Conservation (phyloP, 64 coral and sea anemone genomes). For the Actinia equina region DNA sequence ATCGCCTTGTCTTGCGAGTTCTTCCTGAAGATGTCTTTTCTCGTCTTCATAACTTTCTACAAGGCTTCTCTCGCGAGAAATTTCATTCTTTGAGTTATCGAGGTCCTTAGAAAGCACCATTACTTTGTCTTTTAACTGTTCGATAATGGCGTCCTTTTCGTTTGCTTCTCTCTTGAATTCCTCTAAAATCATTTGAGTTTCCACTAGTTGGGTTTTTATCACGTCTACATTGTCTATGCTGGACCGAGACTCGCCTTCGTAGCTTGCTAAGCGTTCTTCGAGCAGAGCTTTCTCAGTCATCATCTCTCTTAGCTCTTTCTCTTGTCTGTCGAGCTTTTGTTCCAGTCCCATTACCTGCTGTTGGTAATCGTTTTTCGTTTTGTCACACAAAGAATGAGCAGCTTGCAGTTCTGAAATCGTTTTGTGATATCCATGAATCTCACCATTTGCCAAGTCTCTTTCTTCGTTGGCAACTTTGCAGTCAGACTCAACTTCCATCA, state of each 20-base stretch:
- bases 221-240: constrained; percentile 62
- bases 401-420: constrained; percentile 77
- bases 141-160: constrained; percentile 72
- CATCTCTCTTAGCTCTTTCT: constrained; percentile 56
- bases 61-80: constrained; percentile 38
- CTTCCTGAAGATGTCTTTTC: constrained; percentile 66
- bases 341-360: constrained; percentile 46
- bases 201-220: constrained; percentile 67
- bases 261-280: constrained; percentile 45
- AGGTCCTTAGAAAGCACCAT: constrained; percentile 58
- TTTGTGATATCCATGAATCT: constrained; percentile 67
- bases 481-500: constrained; percentile 67
- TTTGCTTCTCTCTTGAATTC: constrained; percentile 40
- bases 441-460: constrained; percentile 59
- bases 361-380: constrained; percentile 62
- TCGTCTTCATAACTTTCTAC: constrained; percentile 69
- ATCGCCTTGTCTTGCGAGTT: constrained; percentile 36
- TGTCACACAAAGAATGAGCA: constrained; percentile 63
- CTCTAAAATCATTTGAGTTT: constrained; percentile 74
- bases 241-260: constrained; percentile 39
- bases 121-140: constrained; percentile 57
- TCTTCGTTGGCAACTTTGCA: constrained; percentile 67
- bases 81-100: constrained; percentile 52
- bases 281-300: constrained; percentile 47
- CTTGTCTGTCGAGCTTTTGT: constrained; percentile 62